Conservation (phyloP, 2,888 invertebrate species). For the Diarsia mendica region DNA sequence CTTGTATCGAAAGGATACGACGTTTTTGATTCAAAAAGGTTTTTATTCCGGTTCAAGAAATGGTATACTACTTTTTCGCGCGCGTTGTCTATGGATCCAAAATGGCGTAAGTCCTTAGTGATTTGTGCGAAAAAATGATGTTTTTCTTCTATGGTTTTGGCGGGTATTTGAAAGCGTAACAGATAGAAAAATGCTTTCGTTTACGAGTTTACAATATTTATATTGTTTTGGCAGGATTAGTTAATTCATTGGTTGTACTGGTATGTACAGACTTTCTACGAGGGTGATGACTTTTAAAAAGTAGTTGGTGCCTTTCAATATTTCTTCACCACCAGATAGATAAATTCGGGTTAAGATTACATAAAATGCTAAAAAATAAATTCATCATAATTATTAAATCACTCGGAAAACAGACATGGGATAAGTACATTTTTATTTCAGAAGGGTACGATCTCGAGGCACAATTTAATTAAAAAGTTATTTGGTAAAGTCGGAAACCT, state of each 20-base stretch:
- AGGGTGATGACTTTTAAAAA: background rate
- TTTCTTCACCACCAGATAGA: too few species aligned
- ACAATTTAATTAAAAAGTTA: too few species aligned
- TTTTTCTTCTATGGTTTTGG: conserved; percentile 49
- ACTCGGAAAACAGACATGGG: too few species aligned
- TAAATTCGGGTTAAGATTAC: too few species aligned
- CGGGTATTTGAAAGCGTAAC: conserved; percentile 74
- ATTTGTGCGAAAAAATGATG: conserved; percentile 24
- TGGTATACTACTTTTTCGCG: conserved; percentile 78
- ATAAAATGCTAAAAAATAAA: background rate
- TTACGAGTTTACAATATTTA: conserved; percentile 75
- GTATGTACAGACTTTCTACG: conserved; percentile 29
- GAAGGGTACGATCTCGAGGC: background rate
- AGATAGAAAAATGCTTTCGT: conserved; percentile 69
- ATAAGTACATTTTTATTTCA: too few species aligned
- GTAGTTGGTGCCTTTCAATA: background rate
- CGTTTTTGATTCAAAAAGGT: conserved; percentile 66
- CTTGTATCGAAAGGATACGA: conserved; percentile 70
- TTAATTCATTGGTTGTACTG: conserved; percentile 20
- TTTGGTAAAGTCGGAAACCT: too few species aligned
- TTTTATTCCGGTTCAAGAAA: conserved; percentile 78
- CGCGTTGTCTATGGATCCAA: conserved; percentile 45
- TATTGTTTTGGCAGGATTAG: conserved; percentile 47
- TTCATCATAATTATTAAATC: background rate
- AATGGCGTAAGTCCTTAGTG: conserved; percentile 67